These are phyloP conservation scores for Cataglyphis rosenhaueri DNA, from an alignment of 2,888 invertebrate species.

Conservation along the genomic window DNA sequence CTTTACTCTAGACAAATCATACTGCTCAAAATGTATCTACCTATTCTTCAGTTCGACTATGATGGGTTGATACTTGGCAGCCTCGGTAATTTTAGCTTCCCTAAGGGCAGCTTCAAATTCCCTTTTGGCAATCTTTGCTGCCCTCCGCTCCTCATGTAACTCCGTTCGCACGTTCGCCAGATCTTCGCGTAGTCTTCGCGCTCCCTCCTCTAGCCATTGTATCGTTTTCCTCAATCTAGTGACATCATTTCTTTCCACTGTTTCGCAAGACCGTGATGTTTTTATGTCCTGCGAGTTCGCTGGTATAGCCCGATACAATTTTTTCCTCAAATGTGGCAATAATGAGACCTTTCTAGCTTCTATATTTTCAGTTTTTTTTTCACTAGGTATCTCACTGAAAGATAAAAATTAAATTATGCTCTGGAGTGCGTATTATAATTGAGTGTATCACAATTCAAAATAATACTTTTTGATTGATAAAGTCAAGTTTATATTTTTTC, in stretches of 20 bases:
- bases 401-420: not conserved
- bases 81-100: conserved; percentile 75
- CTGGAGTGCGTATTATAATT: not conserved
- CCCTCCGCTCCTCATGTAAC: conserved; percentile 78
- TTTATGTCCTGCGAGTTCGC: conserved; percentile 21
- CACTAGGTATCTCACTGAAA: conserved; percentile 2
- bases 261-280: not conserved
- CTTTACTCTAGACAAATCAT: not conserved
- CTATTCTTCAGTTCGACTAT: conserved; percentile 76
- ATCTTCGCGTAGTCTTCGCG: conserved; percentile 77
- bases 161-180: conserved; percentile 78
- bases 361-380: not conserved
- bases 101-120: conserved; percentile 75
- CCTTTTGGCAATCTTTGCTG: conserved; percentile 76
- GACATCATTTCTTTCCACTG: conserved; percentile 68
- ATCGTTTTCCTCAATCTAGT: conserved; percentile 78
- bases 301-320: not conserved
- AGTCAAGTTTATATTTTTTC: not conserved
- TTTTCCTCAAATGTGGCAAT: not conserved
- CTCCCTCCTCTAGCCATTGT: conserved; percentile 80
- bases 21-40: conserved; percentile 55
- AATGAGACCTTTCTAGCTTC: conserved; percentile 22
- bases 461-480: not conserved
- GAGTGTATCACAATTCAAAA: not conserved
- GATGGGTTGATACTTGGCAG: conserved; percentile 76